phyloP scores from a whole-genome alignment of 2,797 vertebrate species.

The Brachyalestes nurse region DNA sequence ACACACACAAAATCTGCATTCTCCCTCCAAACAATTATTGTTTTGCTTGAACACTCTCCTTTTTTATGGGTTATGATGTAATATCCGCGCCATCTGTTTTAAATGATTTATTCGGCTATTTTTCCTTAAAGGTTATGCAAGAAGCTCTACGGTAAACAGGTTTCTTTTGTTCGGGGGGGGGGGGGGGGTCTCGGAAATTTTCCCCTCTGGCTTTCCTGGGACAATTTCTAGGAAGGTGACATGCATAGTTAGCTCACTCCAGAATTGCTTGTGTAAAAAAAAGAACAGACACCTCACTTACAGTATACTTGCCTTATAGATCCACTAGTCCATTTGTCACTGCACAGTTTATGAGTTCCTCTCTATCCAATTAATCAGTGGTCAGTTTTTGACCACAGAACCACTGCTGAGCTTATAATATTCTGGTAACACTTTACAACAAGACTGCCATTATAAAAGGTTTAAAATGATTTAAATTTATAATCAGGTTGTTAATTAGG shows the following conservation, averaged over 20 bases:
- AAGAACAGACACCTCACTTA: neutral
- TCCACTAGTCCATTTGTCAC: neutral
- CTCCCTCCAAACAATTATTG: conserved; percentile 59
- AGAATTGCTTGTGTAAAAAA: neutral
- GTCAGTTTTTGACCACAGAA: no score
- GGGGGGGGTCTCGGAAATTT: neutral
- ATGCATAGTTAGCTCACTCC: neutral
- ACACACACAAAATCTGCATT: conserved; percentile 26
- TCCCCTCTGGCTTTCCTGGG: conserved; percentile 8
- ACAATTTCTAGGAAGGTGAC: neutral
- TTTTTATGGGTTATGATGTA: conserved; percentile 62
- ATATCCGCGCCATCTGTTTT: conserved; percentile 68
- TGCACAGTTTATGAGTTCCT: no score
- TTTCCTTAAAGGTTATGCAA: conserved; percentile 67
- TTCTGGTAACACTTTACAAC: no score
- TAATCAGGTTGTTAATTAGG: no score
- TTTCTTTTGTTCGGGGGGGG: neutral
- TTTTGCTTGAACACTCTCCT: conserved; percentile 51
- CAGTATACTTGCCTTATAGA: neutral
- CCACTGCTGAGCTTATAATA: no score
- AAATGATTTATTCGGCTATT: conserved; percentile 61
- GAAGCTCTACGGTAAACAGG: conserved; percentile 20
- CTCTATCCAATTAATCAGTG: no score
- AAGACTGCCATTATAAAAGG: no score
- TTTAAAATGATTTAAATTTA: no score